Evolutionary conservation across 2,797 vertebrate genomes (phyloP).

Genomic region (Girardinus metallicus): DNA sequence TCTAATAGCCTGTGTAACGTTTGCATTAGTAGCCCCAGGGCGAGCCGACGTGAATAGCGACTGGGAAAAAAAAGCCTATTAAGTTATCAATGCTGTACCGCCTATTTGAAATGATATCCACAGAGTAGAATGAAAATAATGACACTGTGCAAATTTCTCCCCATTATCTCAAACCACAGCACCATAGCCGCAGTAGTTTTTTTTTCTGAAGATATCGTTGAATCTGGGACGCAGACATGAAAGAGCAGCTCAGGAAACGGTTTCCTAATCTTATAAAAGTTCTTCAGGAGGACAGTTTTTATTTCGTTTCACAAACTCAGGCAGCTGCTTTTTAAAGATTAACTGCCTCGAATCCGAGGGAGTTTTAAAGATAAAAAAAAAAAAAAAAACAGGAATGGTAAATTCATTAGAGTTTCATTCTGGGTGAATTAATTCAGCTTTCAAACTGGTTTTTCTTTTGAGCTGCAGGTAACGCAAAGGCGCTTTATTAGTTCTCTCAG

Average conservation of each 20-base stretch:
- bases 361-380: background rate
- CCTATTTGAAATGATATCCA: constrained; percentile 43
- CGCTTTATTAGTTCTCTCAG: background rate
- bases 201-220: constrained; percentile 59
- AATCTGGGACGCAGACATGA: constrained; percentile 74
- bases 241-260: constrained; percentile 67
- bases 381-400: background rate
- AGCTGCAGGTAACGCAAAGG: background rate
- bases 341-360: constrained; percentile 13
- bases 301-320: constrained; percentile 58
- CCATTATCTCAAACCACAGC: constrained; percentile 57
- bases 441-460: background rate
- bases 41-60: constrained; percentile 10
- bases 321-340: constrained; percentile 17
- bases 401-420: background rate
- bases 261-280: constrained; percentile 70
- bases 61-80: constrained; percentile 20
- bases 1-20: constrained; percentile 63
- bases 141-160: constrained; percentile 55
- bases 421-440: background rate
- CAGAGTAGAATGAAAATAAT: constrained; percentile 59
- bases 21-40: constrained; percentile 58
- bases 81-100: constrained; percentile 54
- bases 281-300: constrained; percentile 62
- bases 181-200: constrained; percentile 22